Percentiles rank a stretch among this genome's conserved stretches.
Evolutionary conservation across 2,888 invertebrate genomes (phyloP).

Genomic region (Ophion slaviceki): DNA sequence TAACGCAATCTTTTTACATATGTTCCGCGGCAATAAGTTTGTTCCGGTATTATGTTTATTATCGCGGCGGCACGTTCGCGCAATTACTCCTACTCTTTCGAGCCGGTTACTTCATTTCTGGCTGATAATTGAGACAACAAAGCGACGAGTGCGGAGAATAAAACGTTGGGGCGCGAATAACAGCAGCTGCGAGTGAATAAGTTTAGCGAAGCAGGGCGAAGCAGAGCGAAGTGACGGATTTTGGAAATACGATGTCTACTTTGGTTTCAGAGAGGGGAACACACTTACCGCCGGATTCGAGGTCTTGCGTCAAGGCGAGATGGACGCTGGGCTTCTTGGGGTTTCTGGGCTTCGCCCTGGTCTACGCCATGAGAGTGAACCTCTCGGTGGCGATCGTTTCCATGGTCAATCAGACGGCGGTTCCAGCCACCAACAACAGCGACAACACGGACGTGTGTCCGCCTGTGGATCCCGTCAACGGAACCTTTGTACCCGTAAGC

Average conservation of each 20-base stretch:
- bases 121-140: background rate
- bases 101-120: background rate
- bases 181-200: background rate
- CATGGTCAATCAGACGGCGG: slow-evolving; percentile 93
- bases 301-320: slow-evolving; percentile 89
- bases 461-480: slow-evolving; percentile 81
- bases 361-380: slow-evolving; percentile 96
- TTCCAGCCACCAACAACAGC: slow-evolving; percentile 84
- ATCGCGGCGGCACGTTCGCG: background rate
- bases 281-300: slow-evolving; percentile 84
- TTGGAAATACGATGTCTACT: background rate
- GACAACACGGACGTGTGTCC: slow-evolving; percentile 88
- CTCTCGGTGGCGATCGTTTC: slow-evolving; percentile 97
- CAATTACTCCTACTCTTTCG: background rate
- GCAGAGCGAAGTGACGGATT: background rate
- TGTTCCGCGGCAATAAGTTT: background rate
- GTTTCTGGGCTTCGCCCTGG: slow-evolving; percentile 94
- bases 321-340: slow-evolving; percentile 93
- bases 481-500: slow-evolving; percentile 78
- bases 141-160: background rate
- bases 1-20: background rate
- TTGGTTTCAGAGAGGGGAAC: slow-evolving; percentile 68
- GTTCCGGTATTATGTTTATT: slow-evolving; percentile 4
- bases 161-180: background rate
- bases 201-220: background rate